Conservation (phyloP, 2,888 invertebrate species). For the Clitarchus hookeri region DNA sequence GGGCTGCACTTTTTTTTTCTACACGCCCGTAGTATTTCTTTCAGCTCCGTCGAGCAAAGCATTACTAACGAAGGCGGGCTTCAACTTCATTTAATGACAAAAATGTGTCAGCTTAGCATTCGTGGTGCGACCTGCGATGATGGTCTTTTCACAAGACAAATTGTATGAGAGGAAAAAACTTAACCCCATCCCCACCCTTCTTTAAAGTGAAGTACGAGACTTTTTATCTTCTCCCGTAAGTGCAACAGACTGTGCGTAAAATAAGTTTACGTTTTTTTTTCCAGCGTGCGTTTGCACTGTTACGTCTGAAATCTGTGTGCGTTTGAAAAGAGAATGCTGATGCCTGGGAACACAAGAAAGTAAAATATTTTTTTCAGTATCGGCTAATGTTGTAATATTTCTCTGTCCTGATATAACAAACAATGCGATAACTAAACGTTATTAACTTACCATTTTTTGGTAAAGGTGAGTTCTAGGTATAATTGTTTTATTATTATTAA, state of each 20-base stretch:
- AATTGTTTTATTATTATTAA: too few relatives aligned
- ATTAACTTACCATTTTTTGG: too few relatives aligned
- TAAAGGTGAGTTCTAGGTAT: too few relatives aligned
- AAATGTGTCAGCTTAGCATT: background rate
- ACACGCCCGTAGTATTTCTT: background rate
- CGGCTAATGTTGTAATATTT: too few relatives aligned
- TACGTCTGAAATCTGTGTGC: too few relatives aligned
- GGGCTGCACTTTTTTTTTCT: background rate
- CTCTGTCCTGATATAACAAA: too few relatives aligned
- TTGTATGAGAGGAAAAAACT: background rate
- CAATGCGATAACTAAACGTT: too few relatives aligned
- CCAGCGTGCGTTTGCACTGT: too few relatives aligned
- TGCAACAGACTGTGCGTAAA: background rate
- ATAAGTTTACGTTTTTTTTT: background rate
- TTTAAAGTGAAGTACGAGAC: background rate
- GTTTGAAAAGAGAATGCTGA: too few relatives aligned
- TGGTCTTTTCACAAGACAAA: background rate
- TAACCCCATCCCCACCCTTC: background rate
- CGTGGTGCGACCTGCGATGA: background rate
- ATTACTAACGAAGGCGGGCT: background rate
- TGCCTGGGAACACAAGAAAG: too few relatives aligned
- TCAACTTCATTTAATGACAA: slow-evolving; percentile 7
- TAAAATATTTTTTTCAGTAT: too few relatives aligned
- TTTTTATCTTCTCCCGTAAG: background rate
- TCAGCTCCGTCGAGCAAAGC: background rate